Conservation (phyloP, 2,797 vertebrate genomes). For the Scolopax rusticola region DNA sequence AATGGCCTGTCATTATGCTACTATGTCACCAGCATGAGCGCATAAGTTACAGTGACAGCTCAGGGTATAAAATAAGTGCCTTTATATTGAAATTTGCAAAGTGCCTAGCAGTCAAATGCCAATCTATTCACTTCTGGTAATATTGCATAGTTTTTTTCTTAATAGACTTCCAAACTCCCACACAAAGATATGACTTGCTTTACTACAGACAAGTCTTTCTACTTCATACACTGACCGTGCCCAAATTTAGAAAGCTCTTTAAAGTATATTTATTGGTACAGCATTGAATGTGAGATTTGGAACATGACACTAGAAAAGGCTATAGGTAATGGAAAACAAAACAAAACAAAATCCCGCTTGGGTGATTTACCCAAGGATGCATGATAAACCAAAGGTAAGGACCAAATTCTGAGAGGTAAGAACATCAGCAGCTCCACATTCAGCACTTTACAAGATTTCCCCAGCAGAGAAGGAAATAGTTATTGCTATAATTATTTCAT, state of each 20-base stretch:
- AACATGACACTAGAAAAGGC: neutral
- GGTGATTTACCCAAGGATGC: neutral
- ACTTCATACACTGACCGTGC: conserved; percentile 1
- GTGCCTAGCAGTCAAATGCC: conserved; percentile 70
- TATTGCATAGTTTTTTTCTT: conserved; percentile 55
- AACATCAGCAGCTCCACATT: conserved; percentile 29
- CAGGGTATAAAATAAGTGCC: conserved; percentile 65
- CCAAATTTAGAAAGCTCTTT: conserved; percentile 42
- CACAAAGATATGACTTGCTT: conserved; percentile 56
- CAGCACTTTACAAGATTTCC: conserved; percentile 49
- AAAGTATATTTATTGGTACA: conserved; percentile 37
- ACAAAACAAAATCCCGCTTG: neutral
- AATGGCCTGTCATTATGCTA: conserved; percentile 65
- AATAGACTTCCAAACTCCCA: conserved; percentile 47
- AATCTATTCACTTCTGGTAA: conserved; percentile 62
- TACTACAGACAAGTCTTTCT: conserved; percentile 47
- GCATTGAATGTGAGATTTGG: neutral
- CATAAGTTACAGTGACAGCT: conserved; percentile 67
- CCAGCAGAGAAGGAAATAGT: conserved; percentile 62
- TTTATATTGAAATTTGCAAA: conserved; percentile 62
- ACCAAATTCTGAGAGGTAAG: neutral
- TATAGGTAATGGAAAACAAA: neutral
- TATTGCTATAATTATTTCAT: conserved; percentile 73
- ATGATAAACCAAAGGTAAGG: neutral
- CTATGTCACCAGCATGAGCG: conserved; percentile 60